Evolutionary conservation across 2,113 vertebrate species (phyloP), one percentile per base, ranked within the genome.

Genomic region (Brachionichthys hirsutus): DNA sequence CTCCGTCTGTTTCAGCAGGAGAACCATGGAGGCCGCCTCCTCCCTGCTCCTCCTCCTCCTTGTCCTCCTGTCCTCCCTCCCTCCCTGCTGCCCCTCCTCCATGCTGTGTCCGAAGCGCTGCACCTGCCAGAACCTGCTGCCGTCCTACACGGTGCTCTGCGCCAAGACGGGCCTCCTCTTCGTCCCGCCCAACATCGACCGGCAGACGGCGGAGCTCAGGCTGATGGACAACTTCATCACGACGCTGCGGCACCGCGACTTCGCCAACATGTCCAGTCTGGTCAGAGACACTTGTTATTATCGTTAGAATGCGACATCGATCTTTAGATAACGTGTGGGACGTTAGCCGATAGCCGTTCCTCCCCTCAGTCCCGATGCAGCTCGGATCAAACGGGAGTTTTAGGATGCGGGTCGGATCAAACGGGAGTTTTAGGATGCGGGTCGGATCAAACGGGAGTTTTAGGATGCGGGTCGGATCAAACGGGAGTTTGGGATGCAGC

Each of bases 191-290:
- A 91, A 91, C 80, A 91, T 94, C 17, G 93, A 94, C 83, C 85
- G 91, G 0, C 88, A 92, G 83, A 94, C 93, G 2, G 93, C 92
- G 1, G 93, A 94, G 83, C 89, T 94, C 16, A 52, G 92, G 22
- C 89, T 94, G 36, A 93, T 93, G 87, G 93, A 94, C 84, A 94
- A 94, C 89, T 94, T 93, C 87, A 93, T 94, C 75, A 92, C 92
- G 1, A 91, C 91, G 0, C 90, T 94, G 58, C 73, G 91, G 40
- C 92, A 91, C 80, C 87, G 86, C 0, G 93, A 94, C 88, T 94
- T 94, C 12, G 91, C 92, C 82, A 94, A 94, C 86, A 94, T 94
- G 93, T 89, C 90, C 67, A 92, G 92, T 66, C 90, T 94, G 76
- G 86, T 88, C 24, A 73, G 82, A 34, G 15, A 0, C 13, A 0